Percentiles rank a stretch among this genome's conserved stretches.
phyloP scores from a whole-genome alignment of 2,888 invertebrate species.

The Alloplasta piceator region DNA sequence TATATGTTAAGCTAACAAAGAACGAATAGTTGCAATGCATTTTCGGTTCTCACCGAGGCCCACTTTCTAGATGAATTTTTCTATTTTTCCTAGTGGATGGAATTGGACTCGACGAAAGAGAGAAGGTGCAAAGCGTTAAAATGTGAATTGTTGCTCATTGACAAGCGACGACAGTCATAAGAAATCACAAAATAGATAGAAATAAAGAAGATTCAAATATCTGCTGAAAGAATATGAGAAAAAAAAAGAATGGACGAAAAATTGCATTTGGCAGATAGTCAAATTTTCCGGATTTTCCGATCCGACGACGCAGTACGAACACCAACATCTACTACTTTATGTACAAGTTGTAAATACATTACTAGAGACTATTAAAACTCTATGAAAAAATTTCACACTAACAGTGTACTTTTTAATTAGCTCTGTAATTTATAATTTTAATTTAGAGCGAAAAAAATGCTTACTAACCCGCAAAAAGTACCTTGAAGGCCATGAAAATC shows the following conservation, averaged over 20 bases:
- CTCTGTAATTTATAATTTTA: neutral
- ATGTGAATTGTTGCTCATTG: slow-evolving; percentile 39
- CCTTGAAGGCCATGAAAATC: no score
- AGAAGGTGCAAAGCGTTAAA: neutral
- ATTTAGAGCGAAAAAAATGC: neutral
- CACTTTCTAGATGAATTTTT: slow-evolving; percentile 56
- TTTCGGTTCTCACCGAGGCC: slow-evolving; percentile 38
- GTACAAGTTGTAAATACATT: slow-evolving; percentile 65
- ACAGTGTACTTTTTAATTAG: slow-evolving; percentile 4
- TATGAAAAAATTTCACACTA: slow-evolving; percentile 45
- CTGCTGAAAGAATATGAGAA: neutral
- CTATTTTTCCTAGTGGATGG: slow-evolving; percentile 60
- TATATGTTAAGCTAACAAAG: slow-evolving; percentile 2
- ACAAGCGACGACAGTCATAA: slow-evolving; percentile 35
- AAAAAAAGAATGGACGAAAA: slow-evolving; percentile 20
- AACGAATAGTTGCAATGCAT: slow-evolving; percentile 35
- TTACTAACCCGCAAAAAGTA: no score
- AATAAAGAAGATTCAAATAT: slow-evolving; percentile 30
- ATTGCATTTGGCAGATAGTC: slow-evolving; percentile 28
- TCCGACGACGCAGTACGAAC: slow-evolving; percentile 40
- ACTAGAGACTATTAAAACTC: slow-evolving; percentile 54
- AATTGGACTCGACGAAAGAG: slow-evolving; percentile 43
- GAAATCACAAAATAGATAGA: slow-evolving; percentile 55
- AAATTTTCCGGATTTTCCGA: slow-evolving; percentile 39
- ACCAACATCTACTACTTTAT: slow-evolving; percentile 55